These are phyloP conservation scores for Volucella bombylans DNA, from an alignment of 2,888 invertebrate genomes.

Conservation along the genomic window DNA sequence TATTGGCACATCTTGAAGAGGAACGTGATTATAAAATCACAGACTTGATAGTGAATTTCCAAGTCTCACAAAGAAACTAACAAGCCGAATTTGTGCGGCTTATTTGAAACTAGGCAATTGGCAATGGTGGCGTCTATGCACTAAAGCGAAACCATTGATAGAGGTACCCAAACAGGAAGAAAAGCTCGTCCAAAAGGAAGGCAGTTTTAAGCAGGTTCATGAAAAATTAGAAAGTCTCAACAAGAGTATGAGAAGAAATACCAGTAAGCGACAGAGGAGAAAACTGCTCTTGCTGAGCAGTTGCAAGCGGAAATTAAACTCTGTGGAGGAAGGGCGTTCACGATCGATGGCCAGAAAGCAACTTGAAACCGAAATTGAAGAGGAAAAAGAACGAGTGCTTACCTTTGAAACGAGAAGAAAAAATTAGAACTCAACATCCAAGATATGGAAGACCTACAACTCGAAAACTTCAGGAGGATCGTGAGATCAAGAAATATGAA, in stretches of 20 bases:
- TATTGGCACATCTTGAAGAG: constrained; percentile 98
- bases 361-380: constrained; percentile 96
- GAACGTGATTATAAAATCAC: constrained; percentile 99
- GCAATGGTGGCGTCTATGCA: constrained; percentile 99
- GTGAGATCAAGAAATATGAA: constrained; percentile 96
- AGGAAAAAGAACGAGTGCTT: constrained; percentile 95
- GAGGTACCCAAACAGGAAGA: constrained; percentile 99
- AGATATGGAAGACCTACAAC: constrained; percentile 96
- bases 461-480: constrained; percentile 98
- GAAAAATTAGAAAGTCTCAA: constrained; percentile 92
- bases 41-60: constrained; percentile 98
- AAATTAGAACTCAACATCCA: constrained; percentile 95
- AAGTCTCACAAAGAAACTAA: constrained; percentile 97
- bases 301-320: constrained; percentile 96
- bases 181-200: constrained; percentile 97
- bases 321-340: constrained; percentile 96
- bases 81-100: constrained; percentile 99
- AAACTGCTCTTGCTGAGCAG: constrained; percentile 96
- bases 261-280: constrained; percentile 94
- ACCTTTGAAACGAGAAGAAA: constrained; percentile 94
- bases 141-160: constrained; percentile 98
- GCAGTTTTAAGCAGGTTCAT: constrained; percentile 94
- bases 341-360: constrained; percentile 93
- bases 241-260: constrained; percentile 89
- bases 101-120: constrained; percentile 99